These are phyloP conservation scores for Phasia obesa DNA, from an alignment of 2,888 invertebrate species.

Conservation along the genomic window DNA sequence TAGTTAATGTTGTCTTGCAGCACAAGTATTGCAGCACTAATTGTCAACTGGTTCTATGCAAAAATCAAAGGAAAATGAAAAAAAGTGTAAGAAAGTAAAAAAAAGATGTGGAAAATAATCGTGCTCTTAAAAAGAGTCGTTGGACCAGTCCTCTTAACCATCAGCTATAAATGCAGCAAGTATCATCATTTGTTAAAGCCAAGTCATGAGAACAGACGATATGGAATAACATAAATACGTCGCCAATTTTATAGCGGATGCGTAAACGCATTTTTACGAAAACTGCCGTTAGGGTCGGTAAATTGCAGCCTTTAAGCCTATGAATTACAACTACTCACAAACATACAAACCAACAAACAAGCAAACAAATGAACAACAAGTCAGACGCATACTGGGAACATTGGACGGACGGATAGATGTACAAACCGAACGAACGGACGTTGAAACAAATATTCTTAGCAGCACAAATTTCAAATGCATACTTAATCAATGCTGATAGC, in stretches of 20 bases:
- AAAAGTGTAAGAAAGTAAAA: slow-evolving; percentile 7
- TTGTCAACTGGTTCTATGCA: slow-evolving; percentile 77
- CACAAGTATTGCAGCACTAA: slow-evolving; percentile 66
- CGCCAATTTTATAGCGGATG: slow-evolving; percentile 79
- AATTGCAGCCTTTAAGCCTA: slow-evolving; percentile 77
- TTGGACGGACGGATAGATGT: not conserved
- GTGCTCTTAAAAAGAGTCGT: slow-evolving; percentile 67
- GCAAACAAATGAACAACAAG: slow-evolving; percentile 9
- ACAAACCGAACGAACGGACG: slow-evolving; percentile 27
- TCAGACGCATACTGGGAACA: slow-evolving; percentile 15
- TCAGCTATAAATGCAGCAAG: slow-evolving; percentile 54
- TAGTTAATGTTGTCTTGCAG: slow-evolving; percentile 70
- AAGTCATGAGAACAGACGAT: slow-evolving; percentile 63
- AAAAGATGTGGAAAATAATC: slow-evolving; percentile 50
- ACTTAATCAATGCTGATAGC: slow-evolving; percentile 26
- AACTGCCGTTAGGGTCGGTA: slow-evolving; percentile 81
- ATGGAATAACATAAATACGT: slow-evolving; percentile 64
- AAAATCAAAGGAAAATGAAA: slow-evolving; percentile 42
- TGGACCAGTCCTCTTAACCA: slow-evolving; percentile 61
- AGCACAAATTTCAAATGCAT: slow-evolving; percentile 35
- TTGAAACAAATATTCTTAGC: slow-evolving; percentile 32
- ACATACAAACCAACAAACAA: slow-evolving; percentile 5
- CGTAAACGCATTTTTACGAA: slow-evolving; percentile 81
- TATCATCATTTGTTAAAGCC: slow-evolving; percentile 63
- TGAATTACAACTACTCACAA: slow-evolving; percentile 56